Base-by-base conservation (phyloP, 1,140 invertebrate genomes). In the Leptonema lineaticorne region DNA sequence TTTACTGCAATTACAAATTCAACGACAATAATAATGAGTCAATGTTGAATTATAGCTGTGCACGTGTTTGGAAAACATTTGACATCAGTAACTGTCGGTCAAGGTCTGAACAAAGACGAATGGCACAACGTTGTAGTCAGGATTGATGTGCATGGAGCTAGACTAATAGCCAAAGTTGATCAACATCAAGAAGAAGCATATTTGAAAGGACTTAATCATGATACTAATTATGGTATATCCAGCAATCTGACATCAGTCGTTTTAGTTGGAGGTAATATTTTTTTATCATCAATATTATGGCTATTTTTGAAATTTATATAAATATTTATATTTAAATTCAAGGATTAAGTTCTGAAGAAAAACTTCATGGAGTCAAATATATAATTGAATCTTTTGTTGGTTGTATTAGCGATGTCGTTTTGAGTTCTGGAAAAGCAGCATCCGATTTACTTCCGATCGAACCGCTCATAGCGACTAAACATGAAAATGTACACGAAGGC, bases 301-400 rank as follows among this genome's bases (percentile, higher is more conserved):
- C 7, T 50, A 26, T 57, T 57, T 58, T 28, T 50, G n/a, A 7
- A 50, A 50, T 18, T 56, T 22, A n/a, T 30, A 58, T 33, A n/a
- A 14, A 60, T 26, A 30, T 24, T 41, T 41, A 2, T 11, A n/a
- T 53, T 7, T 41, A 26, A 33, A 62, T 22, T 27, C 16, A 71
- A 92, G 92, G 92, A 73, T 79, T 94, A 67, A 93, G 92, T 75
- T 92, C 91, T 0, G 91, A 93, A 77, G 91, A 93, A 77, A 87
- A 89, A 77, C 80, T 92, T 16, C 91, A 93, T 75, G 91, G 92
- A 62, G 92, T 94, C 0, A 94, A 93, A 79, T 95, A 95, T 74
- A 92, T 94, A 33, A 94, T 93, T 69, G 92, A 94, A 80, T 94
- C 93, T 9, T 96, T 96, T 78, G 91, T 95, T 45, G 94, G 94